Evolutionary conservation across 2,797 vertebrate species (phyloP).

Genomic region (Simalia tracyae): DNA sequence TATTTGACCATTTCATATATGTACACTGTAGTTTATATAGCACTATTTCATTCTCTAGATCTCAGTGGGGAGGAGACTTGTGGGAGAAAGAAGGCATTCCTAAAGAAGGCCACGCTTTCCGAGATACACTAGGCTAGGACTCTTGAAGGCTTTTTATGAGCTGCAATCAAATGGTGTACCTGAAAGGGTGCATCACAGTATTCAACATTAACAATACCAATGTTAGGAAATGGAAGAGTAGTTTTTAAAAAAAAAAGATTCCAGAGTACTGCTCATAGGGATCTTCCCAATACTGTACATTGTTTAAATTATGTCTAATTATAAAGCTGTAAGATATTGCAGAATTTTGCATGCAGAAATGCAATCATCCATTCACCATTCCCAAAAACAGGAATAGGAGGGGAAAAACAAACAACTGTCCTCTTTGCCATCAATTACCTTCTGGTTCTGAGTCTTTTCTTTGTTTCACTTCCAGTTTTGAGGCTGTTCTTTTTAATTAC

Average conservation of each 20-base stretch:
- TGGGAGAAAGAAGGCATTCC: background rate
- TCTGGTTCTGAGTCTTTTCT: background rate
- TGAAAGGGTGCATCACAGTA: background rate
- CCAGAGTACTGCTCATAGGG: background rate
- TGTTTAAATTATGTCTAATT: background rate
- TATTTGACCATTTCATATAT: background rate
- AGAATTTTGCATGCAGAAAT: background rate
- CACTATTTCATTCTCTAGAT: background rate
- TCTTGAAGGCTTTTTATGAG: background rate
- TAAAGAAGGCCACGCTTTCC: background rate
- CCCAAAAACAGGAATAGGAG: background rate
- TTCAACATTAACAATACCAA: background rate
- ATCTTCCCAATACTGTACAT: background rate
- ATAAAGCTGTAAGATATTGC: background rate
- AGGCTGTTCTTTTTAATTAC: background rate
- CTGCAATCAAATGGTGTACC: background rate
- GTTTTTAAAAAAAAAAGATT: background rate
- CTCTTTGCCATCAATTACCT: background rate
- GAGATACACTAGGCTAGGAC: background rate
- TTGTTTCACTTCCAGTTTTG: background rate
- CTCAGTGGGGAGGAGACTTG: background rate
- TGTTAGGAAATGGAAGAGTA: background rate
- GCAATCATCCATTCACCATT: background rate
- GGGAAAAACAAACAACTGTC: background rate
- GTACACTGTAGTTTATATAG: background rate